A percentile compares a stretch with the other conserved stretches of the same genome.
These are phyloP conservation scores for Dolichoris vasculosae DNA, from an alignment of 1,140 invertebrate genomes.

Conservation along the genomic window DNA sequence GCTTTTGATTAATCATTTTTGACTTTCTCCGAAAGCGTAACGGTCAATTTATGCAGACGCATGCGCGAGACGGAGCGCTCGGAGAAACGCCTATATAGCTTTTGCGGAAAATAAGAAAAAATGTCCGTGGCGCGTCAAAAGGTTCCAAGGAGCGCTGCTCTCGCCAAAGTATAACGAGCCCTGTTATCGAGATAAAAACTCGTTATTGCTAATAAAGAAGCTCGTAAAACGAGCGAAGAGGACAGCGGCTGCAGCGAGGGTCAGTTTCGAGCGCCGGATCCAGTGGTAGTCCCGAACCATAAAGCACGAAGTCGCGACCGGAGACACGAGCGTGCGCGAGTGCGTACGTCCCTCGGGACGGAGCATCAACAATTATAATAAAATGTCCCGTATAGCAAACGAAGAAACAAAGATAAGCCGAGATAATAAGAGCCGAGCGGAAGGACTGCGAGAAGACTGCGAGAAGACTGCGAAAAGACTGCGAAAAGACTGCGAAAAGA, in stretches of 20 bases:
- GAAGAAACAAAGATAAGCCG: slow-evolving; percentile 52
- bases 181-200: slow-evolving; percentile 63
- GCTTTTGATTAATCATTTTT: slow-evolving; percentile 43
- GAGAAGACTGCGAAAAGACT: slow-evolving; percentile 58
- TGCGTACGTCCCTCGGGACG: slow-evolving; percentile 56
- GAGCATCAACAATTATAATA: slow-evolving; percentile 73
- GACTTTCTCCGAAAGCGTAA: not conserved
- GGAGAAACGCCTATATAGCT: not conserved
- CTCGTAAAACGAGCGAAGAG: slow-evolving; percentile 59
- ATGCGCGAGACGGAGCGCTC: not conserved
- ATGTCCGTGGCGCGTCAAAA: slow-evolving; percentile 21
- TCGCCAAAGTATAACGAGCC: slow-evolving; percentile 58
- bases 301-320: slow-evolving; percentile 55
- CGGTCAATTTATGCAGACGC: slow-evolving; percentile 37
- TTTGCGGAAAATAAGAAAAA: slow-evolving; percentile 34
- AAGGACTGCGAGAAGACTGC: slow-evolving; percentile 38
- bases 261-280: slow-evolving; percentile 40
- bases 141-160: slow-evolving; percentile 28
- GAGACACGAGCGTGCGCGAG: slow-evolving; percentile 44
- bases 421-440: slow-evolving; percentile 40
- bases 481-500: not conserved
- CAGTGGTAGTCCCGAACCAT: slow-evolving; percentile 57
- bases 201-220: slow-evolving; percentile 65
- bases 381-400: slow-evolving; percentile 62
- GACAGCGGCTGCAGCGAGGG: slow-evolving; percentile 44